Conservation (phyloP, 1,140 invertebrate species). For the Neodiprion lecontei region DNA sequence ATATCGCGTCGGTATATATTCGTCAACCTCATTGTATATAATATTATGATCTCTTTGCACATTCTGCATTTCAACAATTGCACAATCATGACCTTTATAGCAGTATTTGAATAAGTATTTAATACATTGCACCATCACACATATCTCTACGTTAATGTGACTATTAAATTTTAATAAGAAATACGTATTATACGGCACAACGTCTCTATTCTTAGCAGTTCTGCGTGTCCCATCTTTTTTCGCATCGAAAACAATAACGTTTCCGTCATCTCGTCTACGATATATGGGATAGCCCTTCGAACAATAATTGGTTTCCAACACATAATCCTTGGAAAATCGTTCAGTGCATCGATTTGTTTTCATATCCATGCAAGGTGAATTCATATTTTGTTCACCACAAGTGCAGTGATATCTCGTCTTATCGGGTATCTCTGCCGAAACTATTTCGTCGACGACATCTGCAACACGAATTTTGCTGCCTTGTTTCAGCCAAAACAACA, state of each 20-base stretch:
- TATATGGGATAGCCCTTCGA: neutral
- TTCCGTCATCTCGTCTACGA: neutral
- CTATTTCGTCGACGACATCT: too few relatives aligned
- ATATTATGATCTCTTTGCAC: too few relatives aligned
- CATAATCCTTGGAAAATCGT: neutral
- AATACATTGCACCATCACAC: neutral
- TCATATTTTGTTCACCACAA: neutral
- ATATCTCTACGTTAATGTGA: neutral
- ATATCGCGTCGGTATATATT: too few relatives aligned
- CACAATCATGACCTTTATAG: too few relatives aligned
- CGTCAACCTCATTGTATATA: too few relatives aligned
- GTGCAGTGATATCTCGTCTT: neutral
- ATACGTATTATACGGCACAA: neutral
- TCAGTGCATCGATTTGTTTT: neutral
- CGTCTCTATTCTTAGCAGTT: neutral
- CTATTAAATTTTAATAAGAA: neutral
- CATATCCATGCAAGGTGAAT: neutral
- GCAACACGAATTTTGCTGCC: too few relatives aligned
- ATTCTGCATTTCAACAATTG: too few relatives aligned
- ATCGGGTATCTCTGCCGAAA: too few relatives aligned
- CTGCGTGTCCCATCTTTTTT: neutral
- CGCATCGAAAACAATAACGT: neutral
- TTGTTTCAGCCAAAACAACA: too few relatives aligned
- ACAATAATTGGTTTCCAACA: neutral
- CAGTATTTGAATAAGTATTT: too few relatives aligned